Conservation (phyloP, 2,888 invertebrate genomes). For the Agrochola circellaris region DNA sequence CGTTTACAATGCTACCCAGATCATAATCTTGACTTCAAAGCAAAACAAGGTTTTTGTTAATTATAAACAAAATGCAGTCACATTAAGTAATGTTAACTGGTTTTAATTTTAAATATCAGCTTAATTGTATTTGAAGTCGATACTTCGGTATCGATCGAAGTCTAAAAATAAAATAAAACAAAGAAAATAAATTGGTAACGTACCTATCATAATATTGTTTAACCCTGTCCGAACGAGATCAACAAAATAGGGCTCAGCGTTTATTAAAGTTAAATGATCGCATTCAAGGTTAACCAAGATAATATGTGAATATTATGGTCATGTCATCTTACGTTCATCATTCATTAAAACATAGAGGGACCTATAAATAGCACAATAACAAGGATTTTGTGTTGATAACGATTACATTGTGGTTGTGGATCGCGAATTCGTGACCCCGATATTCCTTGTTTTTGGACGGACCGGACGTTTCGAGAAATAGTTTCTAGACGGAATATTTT, state of each 20-base stretch:
- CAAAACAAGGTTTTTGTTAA: background rate
- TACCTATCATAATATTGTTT: slow-evolving; percentile 31
- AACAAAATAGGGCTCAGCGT: slow-evolving; percentile 31
- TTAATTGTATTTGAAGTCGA: slow-evolving; percentile 12
- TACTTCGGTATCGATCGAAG: background rate
- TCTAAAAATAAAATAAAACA: slow-evolving; percentile 44
- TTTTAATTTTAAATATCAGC: slow-evolving; percentile 14
- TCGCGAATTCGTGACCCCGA: slow-evolving; percentile 21
- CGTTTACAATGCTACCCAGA: background rate
- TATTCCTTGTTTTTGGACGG: slow-evolving; percentile 38
- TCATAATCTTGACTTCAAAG: background rate
- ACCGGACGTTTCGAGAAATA: slow-evolving; percentile 31
- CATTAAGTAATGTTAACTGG: slow-evolving; percentile 1
- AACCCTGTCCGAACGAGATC: slow-evolving; percentile 23
- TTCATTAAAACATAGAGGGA: slow-evolving; percentile 27
- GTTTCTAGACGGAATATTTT: background rate
- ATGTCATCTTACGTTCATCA: slow-evolving; percentile 38
- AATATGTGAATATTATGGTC: slow-evolving; percentile 26
- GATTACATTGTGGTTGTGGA: slow-evolving; percentile 18
- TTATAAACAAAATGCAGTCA: background rate
- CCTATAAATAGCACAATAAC: slow-evolving; percentile 47
- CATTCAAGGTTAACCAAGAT: slow-evolving; percentile 52
- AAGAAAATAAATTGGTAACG: slow-evolving; percentile 11
- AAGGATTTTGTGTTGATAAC: slow-evolving; percentile 46
- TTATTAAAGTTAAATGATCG: slow-evolving; percentile 34